Evolutionary conservation across 2,888 invertebrate species (phyloP).

Genomic region (Parascotia fuliginaria): DNA sequence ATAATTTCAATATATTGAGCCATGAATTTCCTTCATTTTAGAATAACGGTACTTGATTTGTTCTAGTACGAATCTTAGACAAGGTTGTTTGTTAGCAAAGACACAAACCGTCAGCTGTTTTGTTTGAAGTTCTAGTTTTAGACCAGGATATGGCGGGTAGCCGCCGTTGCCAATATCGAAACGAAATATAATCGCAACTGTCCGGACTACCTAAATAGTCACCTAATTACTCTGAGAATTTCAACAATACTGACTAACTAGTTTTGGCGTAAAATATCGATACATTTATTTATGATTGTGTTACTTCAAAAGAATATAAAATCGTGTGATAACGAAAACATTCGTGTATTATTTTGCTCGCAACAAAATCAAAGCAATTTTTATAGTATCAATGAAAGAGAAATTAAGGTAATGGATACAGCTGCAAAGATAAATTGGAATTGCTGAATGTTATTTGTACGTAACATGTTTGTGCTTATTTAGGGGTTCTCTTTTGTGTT

Average conservation of each 20-base stretch:
- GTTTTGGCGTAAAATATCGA: neutral
- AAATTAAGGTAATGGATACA: slow-evolving; percentile 53
- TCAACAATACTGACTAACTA: neutral
- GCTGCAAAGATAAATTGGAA: slow-evolving; percentile 62
- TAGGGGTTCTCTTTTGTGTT: slow-evolving; percentile 73
- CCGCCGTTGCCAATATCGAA: slow-evolving; percentile 13
- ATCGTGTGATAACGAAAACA: neutral
- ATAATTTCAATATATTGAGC: slow-evolving; percentile 10
- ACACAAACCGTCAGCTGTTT: slow-evolving; percentile 57
- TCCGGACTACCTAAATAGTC: neutral
- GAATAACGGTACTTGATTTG: slow-evolving; percentile 9
- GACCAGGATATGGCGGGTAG: slow-evolving; percentile 33
- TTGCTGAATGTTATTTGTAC: slow-evolving; percentile 64
- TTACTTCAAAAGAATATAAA: neutral
- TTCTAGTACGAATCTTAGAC: slow-evolving; percentile 19
- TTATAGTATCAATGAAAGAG: slow-evolving; percentile 31
- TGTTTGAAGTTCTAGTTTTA: slow-evolving; percentile 49
- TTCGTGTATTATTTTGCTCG: neutral
- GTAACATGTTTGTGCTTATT: slow-evolving; percentile 67
- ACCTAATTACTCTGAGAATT: neutral
- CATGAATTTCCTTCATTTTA: neutral
- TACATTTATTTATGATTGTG: neutral
- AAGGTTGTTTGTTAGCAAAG: slow-evolving; percentile 51
- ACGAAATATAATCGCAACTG: slow-evolving; percentile 20
- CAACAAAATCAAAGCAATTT: slow-evolving; percentile 32